Evolutionary conservation across 1,140 invertebrate species (phyloP).

Genomic region (Drosophila malerkotliana): DNA sequence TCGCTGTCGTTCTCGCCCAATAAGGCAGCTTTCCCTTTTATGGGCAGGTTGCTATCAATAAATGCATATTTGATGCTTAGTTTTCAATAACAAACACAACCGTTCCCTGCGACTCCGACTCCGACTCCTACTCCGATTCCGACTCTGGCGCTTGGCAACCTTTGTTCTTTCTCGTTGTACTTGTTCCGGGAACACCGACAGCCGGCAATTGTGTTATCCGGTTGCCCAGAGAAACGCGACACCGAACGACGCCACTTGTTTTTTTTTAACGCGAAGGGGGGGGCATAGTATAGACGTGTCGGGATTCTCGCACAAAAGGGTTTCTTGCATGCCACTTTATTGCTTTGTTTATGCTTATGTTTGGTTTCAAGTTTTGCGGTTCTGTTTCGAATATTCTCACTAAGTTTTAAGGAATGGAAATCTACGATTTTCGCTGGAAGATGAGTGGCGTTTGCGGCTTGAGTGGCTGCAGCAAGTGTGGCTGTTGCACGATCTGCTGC

Average conservation of each 20-base stretch:
- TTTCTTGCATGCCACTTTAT: constrained; percentile 32
- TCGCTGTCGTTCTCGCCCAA: background rate
- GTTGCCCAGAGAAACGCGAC: constrained; percentile 34
- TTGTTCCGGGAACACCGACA: constrained; percentile 7
- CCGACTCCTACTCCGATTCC: no score
- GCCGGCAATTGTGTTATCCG: constrained; percentile 8
- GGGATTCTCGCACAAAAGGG: constrained; percentile 26
- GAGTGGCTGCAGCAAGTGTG: constrained; percentile 1
- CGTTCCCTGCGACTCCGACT: background rate
- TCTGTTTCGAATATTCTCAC: background rate
- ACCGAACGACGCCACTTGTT: background rate
- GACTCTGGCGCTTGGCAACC: constrained; percentile 54
- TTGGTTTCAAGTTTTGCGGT: background rate
- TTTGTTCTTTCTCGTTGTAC: background rate
- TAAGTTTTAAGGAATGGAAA: constrained; percentile 4
- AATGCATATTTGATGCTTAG: constrained; percentile 68
- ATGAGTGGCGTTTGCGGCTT: constrained; percentile 18
- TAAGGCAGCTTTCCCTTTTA: constrained; percentile 4
- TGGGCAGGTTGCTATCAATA: constrained; percentile 72
- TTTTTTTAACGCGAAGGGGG: no score
- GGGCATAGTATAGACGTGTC: background rate
- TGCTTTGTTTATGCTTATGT: constrained; percentile 14
- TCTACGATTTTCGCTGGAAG: constrained; percentile 21
- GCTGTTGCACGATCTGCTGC: background rate
- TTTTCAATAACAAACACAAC: constrained; percentile 76